Conservation (phyloP, 2,113 vertebrate genomes). For the Microcebus murinus region DNA sequence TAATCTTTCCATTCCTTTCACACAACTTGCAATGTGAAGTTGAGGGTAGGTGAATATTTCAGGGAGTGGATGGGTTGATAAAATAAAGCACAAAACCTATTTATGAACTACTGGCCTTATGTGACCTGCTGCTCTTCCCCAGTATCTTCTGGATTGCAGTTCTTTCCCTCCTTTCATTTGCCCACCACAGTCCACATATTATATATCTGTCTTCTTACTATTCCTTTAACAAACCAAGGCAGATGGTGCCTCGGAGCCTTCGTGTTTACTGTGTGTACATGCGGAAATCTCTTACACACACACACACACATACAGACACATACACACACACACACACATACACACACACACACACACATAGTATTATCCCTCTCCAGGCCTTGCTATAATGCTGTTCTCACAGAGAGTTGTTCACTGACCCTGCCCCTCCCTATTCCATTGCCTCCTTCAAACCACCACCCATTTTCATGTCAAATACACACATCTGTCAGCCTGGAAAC, state of each 20-base stretch:
- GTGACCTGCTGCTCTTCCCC: not conserved
- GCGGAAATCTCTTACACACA: not conserved
- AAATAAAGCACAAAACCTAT: not conserved
- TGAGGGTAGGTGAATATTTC: too few relatives aligned
- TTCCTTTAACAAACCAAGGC: not conserved
- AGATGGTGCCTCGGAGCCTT: not conserved
- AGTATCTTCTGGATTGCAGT: not conserved
- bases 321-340: accelerated
- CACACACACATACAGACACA: accelerated
- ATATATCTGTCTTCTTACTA: not conserved
- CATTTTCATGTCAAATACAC: not conserved
- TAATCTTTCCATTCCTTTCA: not conserved
- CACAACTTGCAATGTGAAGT: not conserved
- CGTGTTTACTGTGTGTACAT: not conserved
- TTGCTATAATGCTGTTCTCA: not conserved
- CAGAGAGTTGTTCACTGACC: not conserved
- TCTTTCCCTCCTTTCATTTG: not conserved
- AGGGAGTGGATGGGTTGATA: not conserved
- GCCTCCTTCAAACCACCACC: not conserved
- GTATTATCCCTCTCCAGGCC: accelerated
- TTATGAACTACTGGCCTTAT: not conserved
- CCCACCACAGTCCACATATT: not conserved
- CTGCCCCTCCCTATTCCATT: not conserved
- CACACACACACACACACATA: accelerated
- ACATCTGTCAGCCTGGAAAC: not conserved